These are phyloP conservation scores for Temnothorax rugatulus DNA, from an alignment of 2,888 invertebrate genomes.

Conservation along the genomic window DNA sequence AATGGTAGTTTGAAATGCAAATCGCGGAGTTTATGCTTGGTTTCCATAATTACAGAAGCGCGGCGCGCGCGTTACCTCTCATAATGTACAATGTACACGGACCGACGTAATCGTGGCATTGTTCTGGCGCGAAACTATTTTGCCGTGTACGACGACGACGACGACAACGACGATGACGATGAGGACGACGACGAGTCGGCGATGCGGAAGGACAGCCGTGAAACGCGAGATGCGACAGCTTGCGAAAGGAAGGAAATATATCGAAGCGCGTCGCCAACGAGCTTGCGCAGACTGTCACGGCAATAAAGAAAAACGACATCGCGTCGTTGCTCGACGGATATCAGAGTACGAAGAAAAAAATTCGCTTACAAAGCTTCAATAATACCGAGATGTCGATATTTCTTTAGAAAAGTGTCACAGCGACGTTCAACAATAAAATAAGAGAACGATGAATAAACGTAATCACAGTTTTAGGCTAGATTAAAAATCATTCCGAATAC, in stretches of 20 bases:
- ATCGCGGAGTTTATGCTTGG: constrained; percentile 72
- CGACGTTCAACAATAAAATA: constrained; percentile 3
- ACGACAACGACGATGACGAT: constrained; percentile 9
- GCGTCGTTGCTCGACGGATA: constrained; percentile 25
- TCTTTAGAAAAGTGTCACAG: not conserved
- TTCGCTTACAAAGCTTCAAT: constrained; percentile 4
- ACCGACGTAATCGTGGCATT: constrained; percentile 68
- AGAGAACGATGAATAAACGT: not conserved
- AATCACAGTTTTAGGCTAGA: not conserved
- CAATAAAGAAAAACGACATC: constrained; percentile 41
- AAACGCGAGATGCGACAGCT: constrained; percentile 47
- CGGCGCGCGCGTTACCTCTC: constrained; percentile 68
- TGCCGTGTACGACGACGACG: constrained; percentile 26
- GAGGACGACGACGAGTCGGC: constrained; percentile 16
- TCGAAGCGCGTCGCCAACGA: constrained; percentile 34
- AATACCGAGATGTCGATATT: constrained; percentile 9
- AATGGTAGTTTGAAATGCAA: constrained; percentile 74
- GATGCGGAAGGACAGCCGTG: constrained; percentile 45
- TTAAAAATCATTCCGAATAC: not conserved
- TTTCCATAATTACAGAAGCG: constrained; percentile 76
- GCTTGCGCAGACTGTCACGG: constrained; percentile 12
- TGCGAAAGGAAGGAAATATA: constrained; percentile 36
- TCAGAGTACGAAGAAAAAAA: not conserved
- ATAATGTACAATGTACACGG: constrained; percentile 65
- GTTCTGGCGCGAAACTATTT: constrained; percentile 70